Base-by-base conservation (phyloP, 2,797 vertebrate genomes). In the Caiman crocodilus region DNA sequence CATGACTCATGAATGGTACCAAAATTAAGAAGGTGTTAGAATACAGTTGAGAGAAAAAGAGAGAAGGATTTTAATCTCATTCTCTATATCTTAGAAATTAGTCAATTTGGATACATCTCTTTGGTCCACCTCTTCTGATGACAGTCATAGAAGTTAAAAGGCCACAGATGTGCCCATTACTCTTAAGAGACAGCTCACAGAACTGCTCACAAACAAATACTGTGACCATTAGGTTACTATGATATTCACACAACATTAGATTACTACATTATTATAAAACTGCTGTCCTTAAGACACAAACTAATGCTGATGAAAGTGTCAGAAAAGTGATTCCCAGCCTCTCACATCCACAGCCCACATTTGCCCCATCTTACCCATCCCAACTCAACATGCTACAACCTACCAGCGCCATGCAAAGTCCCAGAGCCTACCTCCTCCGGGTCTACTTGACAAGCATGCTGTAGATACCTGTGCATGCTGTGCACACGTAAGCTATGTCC, bases 151-250 rank as follows among this genome's bases (percentile, higher is more conserved):
- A 14, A n/a, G 7, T 50, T 28, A 77, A 14, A 9, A 50, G 25
- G 56, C 16, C 10, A 7, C 26, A 11, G 26, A 14, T 0, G 35
- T 0, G 0, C 7, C 50, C 23, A 73, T 35, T 42, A 42, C 15
- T 3, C 4, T 2, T 10, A 25, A 63, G 3, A 21, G 6, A 76
- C 16, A 76, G 26, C 21, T 1, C 30, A 32, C 23, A 11, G 58
- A 14, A 89, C 42, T 10, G 14, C 28, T 55, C 4, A 0, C 0
- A 11, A 11, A 30, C 1, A 0, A 55, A 4, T n/a, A 26, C 6
- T 69, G 35, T 2, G 15, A 28, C 61, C 0, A 55, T 28, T 0
- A 35, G 20, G 2, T 42, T 35, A 2, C 32, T 3, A 56, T 21
- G 10, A 56, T 18, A 7, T 23, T 2, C 3, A 15, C 58, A 16